These are phyloP conservation scores for Lissonota sp. DNA, from an alignment of 2,888 invertebrate species.

Conservation along the genomic window DNA sequence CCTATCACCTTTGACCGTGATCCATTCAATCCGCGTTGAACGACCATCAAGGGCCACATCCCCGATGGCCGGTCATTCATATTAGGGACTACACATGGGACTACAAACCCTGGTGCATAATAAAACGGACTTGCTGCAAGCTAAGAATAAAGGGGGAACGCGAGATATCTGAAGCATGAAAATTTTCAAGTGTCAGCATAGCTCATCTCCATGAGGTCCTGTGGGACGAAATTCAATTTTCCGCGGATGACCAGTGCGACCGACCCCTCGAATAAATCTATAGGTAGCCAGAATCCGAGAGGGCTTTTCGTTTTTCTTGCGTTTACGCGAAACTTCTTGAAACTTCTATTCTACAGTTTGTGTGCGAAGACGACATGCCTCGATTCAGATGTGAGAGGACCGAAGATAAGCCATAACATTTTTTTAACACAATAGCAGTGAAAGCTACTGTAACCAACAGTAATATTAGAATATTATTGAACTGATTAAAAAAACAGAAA, in stretches of 20 bases:
- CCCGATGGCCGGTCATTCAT: slow-evolving; percentile 8
- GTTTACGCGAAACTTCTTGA: slow-evolving; percentile 41
- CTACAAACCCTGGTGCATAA: slow-evolving; percentile 29
- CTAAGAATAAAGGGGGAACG: slow-evolving; percentile 18
- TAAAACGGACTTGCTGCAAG: slow-evolving; percentile 47
- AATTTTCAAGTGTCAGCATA: slow-evolving; percentile 80
- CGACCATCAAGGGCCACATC: slow-evolving; percentile 50
- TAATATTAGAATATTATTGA: too few species aligned
- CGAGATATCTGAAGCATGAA: slow-evolving; percentile 30
- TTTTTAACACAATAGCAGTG: too few species aligned
- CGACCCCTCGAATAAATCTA: slow-evolving; percentile 68
- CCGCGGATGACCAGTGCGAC: slow-evolving; percentile 82
- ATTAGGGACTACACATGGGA: slow-evolving; percentile 26
- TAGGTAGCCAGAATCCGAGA: slow-evolving; percentile 7
- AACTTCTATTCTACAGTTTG: slow-evolving; percentile 22
- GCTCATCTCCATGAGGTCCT: slow-evolving; percentile 78
- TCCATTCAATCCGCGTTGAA: slow-evolving; percentile 52
- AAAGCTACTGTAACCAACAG: too few species aligned
- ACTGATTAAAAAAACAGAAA: too few species aligned
- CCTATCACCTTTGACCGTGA: not conserved
- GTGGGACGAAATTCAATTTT: slow-evolving; percentile 83
- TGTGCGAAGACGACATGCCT: not conserved
- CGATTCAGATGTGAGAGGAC: too few species aligned
- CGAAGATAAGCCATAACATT: too few species aligned
- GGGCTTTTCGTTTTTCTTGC: slow-evolving; percentile 39